These are phyloP conservation scores for Patiria miniata DNA, from an alignment of 35 echinoderm and acorn worm genomes.

Conservation along the genomic window DNA sequence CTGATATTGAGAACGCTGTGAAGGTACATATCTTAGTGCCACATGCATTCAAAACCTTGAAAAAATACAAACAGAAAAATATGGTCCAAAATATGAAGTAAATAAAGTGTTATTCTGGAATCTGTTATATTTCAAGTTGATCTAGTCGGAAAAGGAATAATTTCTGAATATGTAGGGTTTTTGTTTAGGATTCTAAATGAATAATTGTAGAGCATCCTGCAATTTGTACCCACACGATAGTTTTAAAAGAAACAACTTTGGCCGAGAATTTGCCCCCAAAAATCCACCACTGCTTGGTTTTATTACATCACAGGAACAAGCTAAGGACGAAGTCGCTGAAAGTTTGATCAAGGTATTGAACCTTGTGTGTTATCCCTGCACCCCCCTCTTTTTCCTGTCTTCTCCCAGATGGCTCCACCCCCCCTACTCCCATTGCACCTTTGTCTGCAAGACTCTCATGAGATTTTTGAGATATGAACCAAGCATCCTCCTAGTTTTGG, in stretches of 20 bases:
- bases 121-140: too few relatives aligned
- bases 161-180: too few relatives aligned
- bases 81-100: too few relatives aligned
- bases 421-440: not conserved
- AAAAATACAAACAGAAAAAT: not conserved
- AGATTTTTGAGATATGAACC: too few relatives aligned
- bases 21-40: constrained; percentile 33
- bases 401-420: not conserved
- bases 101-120: too few relatives aligned
- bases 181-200: too few relatives aligned
- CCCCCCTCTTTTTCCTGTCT: not conserved
- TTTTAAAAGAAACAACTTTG: not conserved
- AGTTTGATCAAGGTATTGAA: constrained; percentile 67
- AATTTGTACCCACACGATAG: too few relatives aligned
- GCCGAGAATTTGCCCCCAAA: not conserved
- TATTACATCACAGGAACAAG: constrained; percentile 73
- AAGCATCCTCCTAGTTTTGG: too few relatives aligned
- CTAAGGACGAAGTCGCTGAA: constrained; percentile 77
- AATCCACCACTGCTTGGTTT: not conserved
- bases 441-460: too few relatives aligned
- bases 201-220: too few relatives aligned
- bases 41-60: not conserved
- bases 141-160: too few relatives aligned
- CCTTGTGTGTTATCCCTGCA: not conserved
- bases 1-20: constrained; percentile 42